Conservation (phyloP, 92 coral and sea anemone genomes). For the Muricea muricata region DNA sequence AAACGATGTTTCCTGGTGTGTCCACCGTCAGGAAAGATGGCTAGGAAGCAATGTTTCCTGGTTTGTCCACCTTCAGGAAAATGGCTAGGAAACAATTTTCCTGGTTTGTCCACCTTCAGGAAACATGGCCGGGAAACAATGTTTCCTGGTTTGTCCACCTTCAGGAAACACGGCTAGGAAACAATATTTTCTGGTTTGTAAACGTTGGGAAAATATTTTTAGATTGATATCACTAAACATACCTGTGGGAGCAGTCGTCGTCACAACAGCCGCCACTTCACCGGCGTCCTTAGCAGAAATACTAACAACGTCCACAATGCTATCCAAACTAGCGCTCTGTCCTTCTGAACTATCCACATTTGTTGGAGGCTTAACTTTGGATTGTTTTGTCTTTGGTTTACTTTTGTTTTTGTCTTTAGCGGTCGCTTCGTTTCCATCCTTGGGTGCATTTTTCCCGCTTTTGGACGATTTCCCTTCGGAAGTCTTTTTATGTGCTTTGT, state of each 20-base stretch:
- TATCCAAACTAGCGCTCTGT: not conserved
- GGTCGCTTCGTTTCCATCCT: not conserved
- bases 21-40: not conserved
- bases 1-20: not conserved
- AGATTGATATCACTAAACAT: no score
- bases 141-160: not conserved
- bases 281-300: not conserved
- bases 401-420: not conserved
- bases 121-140: not conserved
- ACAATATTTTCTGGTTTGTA: not conserved
- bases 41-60: not conserved
- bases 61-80: not conserved
- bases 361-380: conserved; percentile 9
- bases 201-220: not conserved
- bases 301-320: conserved; percentile 4
- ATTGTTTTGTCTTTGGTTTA: conserved; percentile 29
- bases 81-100: not conserved
- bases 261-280: not conserved
- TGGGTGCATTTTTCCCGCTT: conserved; percentile 22
- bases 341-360: not conserved
- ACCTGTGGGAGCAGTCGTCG: not conserved
- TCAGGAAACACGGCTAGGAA: not conserved
- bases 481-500: conserved; percentile 35
- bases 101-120: not conserved
- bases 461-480: conserved; percentile 12